Base-by-base conservation (phyloP, 2,888 invertebrate species). In the Anthrax anthrax region DNA sequence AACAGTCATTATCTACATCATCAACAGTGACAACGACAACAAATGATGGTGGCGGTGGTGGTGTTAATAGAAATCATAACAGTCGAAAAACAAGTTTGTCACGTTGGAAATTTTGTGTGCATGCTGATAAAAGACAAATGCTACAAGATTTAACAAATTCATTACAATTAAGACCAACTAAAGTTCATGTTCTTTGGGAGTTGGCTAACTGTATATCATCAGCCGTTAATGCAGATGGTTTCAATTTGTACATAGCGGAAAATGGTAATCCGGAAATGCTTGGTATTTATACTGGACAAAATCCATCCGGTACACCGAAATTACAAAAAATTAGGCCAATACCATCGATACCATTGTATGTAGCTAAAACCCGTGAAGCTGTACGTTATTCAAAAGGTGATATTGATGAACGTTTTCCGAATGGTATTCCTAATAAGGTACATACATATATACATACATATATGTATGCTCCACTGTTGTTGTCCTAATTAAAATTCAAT, bases 201-300 rank as follows among this genome's bases (percentile, higher is more conserved):
- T 61, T 85, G 36, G 76, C 79, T 1, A 71, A 70, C 42, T 78
- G 79, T 58, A 77, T 84, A 43, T 73, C 75, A 19, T 71, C 74
- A 14, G 78, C 81, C 0, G 74, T 83, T 1, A 74, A 73, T 29
- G 81, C 80, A 0, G 81, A 82, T 56, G 78, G 78, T 1, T 78
- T 76, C 60, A 75, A 76, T 54, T 66, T 80, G 39, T 77, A 76
- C 59, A 59, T 78, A 42, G 68, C 72, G 2, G 75, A 78, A 55
- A 64, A 59, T 41, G 61, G 60, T 8, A 64, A 67, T 47, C 58
- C 66, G 6, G 65, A 67, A 34, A 57, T 59, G 36, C 58, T 72
- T 44, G 57, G 62, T 18, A 56, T 68, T 10, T 71, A 68, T 51
- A 52, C 65, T 37, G 69, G 65, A 49, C 62, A 57, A 40, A 58